These are phyloP conservation scores for Schizopygopsis pylzovi DNA, from an alignment of 2,797 vertebrate genomes.

Conservation along the genomic window DNA sequence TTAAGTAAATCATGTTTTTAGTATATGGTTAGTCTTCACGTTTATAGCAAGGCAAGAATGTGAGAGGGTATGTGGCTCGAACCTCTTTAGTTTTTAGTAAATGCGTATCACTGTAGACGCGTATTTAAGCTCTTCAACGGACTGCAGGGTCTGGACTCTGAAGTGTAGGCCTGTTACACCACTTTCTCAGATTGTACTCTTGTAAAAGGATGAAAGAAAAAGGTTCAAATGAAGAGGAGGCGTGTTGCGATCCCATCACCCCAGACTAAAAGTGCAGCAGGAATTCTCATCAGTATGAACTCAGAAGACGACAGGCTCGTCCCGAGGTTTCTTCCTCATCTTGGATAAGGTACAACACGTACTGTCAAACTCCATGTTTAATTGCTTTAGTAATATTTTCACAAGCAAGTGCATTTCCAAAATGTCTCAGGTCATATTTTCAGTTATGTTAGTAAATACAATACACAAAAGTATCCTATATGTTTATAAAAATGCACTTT, in stretches of 20 bases:
- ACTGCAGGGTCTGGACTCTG: neutral
- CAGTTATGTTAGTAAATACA: neutral
- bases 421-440: neutral
- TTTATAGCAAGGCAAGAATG: neutral
- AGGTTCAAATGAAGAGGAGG: neutral
- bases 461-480: neutral
- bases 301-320: neutral
- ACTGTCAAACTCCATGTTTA: neutral
- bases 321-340: neutral
- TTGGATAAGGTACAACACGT: neutral
- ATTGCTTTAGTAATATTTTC: neutral
- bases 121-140: neutral
- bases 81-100: neutral
- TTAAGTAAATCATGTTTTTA: neutral
- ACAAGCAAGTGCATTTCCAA: neutral
- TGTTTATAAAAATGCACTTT: neutral
- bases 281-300: neutral
- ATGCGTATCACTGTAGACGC: neutral
- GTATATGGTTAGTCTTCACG: neutral
- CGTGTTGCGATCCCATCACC: neutral
- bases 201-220: neutral
- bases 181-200: neutral
- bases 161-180: neutral
- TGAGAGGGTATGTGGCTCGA: neutral
- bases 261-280: neutral